phyloP scores from a whole-genome alignment of 1,140 invertebrate genomes.

The Zaprionus inermis region DNA sequence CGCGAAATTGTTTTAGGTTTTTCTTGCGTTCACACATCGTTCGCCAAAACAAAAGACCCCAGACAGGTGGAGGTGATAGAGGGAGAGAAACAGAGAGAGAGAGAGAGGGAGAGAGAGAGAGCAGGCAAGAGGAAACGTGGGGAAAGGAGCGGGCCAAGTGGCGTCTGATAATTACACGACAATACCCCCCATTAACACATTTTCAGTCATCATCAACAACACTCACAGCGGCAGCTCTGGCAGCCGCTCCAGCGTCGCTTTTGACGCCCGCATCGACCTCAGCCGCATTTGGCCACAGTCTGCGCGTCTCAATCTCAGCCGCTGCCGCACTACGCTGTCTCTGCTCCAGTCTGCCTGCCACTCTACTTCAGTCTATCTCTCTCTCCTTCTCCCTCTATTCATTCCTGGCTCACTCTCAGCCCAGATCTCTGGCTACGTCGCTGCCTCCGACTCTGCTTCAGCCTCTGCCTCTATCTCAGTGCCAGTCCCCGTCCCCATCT shows the following conservation, averaged over 20 bases:
- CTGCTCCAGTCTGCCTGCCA: no score
- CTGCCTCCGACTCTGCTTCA: neutral
- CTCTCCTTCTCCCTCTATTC: no score
- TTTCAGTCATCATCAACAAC: conserved; percentile 67
- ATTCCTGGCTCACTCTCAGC: no score
- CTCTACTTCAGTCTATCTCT: neutral
- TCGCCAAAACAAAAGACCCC: conserved; percentile 52
- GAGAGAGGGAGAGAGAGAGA: conserved; percentile 39
- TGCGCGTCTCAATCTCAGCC: neutral
- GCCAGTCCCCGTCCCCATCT: neutral
- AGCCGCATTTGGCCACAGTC: neutral
- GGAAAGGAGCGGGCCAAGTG: neutral
- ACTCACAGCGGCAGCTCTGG: conserved; percentile 54
- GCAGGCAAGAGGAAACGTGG: conserved; percentile 30
- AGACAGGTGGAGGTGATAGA: conserved; percentile 25
- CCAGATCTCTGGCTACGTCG: no score
- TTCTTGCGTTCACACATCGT: conserved; percentile 71
- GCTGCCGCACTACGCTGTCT: neutral
- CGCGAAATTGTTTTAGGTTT: conserved; percentile 77
- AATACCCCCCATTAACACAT: conserved; percentile 82
- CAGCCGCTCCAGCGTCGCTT: neutral
- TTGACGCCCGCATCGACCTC: neutral
- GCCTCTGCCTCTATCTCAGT: neutral
- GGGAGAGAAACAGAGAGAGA: conserved; percentile 23
- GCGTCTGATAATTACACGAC: conserved; percentile 76